These are phyloP conservation scores for Epiperipatus broadwayi DNA, from an alignment of 2,888 invertebrate species.

Conservation along the genomic window DNA sequence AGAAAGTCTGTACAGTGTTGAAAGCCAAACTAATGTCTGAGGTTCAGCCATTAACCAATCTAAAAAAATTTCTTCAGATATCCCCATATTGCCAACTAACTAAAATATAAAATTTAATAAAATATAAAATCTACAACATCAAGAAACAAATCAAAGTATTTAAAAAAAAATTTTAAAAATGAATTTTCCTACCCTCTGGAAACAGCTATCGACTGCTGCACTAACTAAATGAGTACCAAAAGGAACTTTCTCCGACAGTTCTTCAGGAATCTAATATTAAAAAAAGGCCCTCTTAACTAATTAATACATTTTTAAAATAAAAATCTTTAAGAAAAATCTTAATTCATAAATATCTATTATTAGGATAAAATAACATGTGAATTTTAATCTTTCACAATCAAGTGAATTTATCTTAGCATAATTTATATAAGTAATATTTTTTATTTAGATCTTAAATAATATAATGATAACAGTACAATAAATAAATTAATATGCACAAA, in stretches of 20 bases:
- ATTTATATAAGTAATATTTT: too few relatives aligned
- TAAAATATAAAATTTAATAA: slow-evolving; percentile 30
- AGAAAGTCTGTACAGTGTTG: slow-evolving; percentile 41
- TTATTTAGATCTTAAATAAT: too few relatives aligned
- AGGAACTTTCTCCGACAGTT: slow-evolving; percentile 31
- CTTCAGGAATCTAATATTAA: slow-evolving; percentile 24
- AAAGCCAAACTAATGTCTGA: slow-evolving; percentile 43
- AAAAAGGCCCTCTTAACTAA: too few relatives aligned
- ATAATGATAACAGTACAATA: too few relatives aligned
- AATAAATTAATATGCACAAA: too few relatives aligned
- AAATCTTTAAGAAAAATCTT: too few relatives aligned
- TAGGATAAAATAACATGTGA: too few relatives aligned
- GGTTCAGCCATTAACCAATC: slow-evolving; percentile 46
- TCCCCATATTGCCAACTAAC: slow-evolving; percentile 42
- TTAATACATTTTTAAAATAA: too few relatives aligned
- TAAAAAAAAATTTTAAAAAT: slow-evolving; percentile 18
- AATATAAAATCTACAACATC: slow-evolving; percentile 14
- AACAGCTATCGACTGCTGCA: slow-evolving; percentile 49
- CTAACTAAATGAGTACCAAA: slow-evolving; percentile 43
- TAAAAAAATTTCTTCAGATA: slow-evolving; percentile 44
- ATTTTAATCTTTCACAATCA: too few relatives aligned
- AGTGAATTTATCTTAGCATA: too few relatives aligned
- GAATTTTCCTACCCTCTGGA: slow-evolving; percentile 27
- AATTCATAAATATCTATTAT: too few relatives aligned
- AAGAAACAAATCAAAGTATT: slow-evolving; percentile 12